Base-by-base conservation (phyloP, 35 echinoderm and acorn worm genomes). In the Eucidaris tribuloides region DNA sequence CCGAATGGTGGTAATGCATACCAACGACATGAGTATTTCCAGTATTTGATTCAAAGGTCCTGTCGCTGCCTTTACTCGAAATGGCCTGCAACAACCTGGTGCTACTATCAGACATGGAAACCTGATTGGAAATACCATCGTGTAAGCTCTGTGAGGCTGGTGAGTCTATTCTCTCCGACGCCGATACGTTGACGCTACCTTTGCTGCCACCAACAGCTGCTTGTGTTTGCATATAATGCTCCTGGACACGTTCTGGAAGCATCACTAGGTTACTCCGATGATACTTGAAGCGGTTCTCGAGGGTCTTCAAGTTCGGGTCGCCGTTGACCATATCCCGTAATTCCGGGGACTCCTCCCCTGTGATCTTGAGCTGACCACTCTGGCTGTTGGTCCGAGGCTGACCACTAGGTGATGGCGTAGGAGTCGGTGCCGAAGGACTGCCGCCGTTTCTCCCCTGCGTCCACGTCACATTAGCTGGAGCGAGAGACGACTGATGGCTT, bases 231-330 rank as follows among this genome's bases (percentile, higher is more conserved):
- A 74, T 22, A 24, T 74, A 74, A 40, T 74, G 68, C 37, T 74
- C 68, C 68, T 74, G 68, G 35, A 74, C 68, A 25, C 68, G 15
- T 36, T 74, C 68, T 22, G 68, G 68, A 22, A 74, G 68, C 68
- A 74, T 74, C 35, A 74, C 68, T 24, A 74, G 68, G 52, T 88
- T 30, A 33, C 78, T 66, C 59, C 68, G 85, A 19, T 88, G 82
- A 31, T 90, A 80, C 52, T 70, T 80, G 79, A 92, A 92, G 15
- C 94, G 70, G 70, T 97, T 97, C 79, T 64, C 71, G 80, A 80
- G 62, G 34, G 94, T 97, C 50, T 80, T 91, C 6, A 97, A 50
- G 29, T 88, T 91, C 0, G 94, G 94, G 32, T 88, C 83, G 28
- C 65, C 72, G 23, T 92, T 85, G 17, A 97, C 89, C 85, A 97